These are phyloP conservation scores for Allygus modestus DNA, from an alignment of 2,888 invertebrate species.

Conservation along the genomic window DNA sequence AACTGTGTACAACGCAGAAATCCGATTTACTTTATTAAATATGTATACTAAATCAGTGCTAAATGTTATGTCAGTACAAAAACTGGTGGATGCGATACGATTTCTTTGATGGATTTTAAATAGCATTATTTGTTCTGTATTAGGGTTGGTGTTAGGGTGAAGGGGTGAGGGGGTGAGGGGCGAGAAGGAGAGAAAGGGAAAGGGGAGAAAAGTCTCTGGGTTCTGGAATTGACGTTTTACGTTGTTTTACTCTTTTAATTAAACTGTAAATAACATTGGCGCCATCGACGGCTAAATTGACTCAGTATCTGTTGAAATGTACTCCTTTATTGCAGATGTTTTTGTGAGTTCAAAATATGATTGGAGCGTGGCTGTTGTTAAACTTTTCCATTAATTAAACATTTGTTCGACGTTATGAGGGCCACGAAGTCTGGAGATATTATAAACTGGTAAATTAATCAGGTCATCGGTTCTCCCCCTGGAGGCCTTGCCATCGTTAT, in stretches of 20 bases:
- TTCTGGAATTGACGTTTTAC: slow-evolving; percentile 1
- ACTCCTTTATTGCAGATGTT: slow-evolving; percentile 1
- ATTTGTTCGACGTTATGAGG: neutral
- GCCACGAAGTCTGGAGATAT: neutral
- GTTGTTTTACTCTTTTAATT: slow-evolving; percentile 25
- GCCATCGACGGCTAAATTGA: neutral
- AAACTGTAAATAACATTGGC: slow-evolving; percentile 14
- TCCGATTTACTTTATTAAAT: no score
- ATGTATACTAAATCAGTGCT: no score
- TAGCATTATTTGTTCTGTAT: neutral
- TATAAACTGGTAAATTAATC: neutral
- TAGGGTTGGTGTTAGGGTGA: neutral
- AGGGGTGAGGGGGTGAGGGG: neutral
- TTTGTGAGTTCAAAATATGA: no score
- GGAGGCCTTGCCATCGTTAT: no score
- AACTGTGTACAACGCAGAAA: no score
- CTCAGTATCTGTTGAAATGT: neutral
- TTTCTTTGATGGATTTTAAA: neutral
- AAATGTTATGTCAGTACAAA: neutral
- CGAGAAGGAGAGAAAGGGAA: neutral
- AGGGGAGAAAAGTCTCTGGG: neutral
- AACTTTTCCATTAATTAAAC: slow-evolving; percentile 1
- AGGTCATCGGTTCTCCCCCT: neutral
- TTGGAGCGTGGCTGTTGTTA: neutral
- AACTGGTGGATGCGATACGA: neutral